Base-by-base conservation (phyloP, 2,797 vertebrate genomes). In the Crocidura indochinensis region DNA sequence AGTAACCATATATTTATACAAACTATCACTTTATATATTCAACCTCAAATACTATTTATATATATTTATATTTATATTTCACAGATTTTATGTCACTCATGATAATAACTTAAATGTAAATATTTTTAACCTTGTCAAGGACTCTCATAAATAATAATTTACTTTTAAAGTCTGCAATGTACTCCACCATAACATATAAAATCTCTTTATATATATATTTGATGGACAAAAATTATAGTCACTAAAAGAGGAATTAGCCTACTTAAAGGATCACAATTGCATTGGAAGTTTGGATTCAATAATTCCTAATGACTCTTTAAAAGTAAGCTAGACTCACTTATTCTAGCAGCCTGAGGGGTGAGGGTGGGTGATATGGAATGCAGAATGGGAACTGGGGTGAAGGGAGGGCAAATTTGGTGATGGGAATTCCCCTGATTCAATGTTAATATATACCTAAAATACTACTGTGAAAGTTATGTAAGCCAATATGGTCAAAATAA, bases 81-180 rank as follows among this genome's bases (percentile, higher is more conserved):
- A 80, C 15, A 78, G 69, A 73, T 69, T 24, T 87, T 82, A 82
- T 19, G 17, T 77, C 91, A 79, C 87, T 87, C 87, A 82, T 49
- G 82, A 31, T 69, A 73, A 65, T 71, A 79, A 44, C 26, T 80
- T 20, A 72, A 93, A 92, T 72, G 62, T 76, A 72, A 86, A 78
- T 10, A 68, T 64, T 19, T 77, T 87, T 78, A 76, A 88, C 83
- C 19, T 82, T 80, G 38, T 68, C 65, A 79, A 87, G 24, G 80
- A 79, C 8, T 56, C 83, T 51, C 85, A 72, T 82, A 81, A 78
- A 65, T 95, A 82, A 80, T 74, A 81, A 94, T 87, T 38, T 71
- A 87, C 53, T 91, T 84, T 72, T 24, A 93, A 95, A 90, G 84
- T 69, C 27, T 38, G 38, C 38, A 38, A 38, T 38, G 38, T 38